Evolutionary conservation across 2,888 invertebrate genomes (phyloP).

Genomic region (Deilephila porcellus): DNA sequence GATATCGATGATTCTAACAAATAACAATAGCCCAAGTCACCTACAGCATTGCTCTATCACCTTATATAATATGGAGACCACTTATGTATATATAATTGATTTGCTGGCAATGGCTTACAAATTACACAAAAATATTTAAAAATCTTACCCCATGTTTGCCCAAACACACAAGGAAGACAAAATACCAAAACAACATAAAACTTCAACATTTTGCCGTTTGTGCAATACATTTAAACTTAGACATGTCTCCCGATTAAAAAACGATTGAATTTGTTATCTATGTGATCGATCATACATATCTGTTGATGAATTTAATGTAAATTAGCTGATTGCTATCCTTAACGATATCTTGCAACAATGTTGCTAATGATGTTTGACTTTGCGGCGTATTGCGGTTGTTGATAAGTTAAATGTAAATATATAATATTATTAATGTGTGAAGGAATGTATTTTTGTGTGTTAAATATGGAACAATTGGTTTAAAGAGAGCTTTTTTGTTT

Average conservation of each 20-base stretch:
- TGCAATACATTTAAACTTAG: background rate
- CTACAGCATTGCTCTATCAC: no score
- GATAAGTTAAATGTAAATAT: background rate
- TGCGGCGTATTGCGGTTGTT: background rate
- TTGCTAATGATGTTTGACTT: background rate
- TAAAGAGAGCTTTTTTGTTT: no score
- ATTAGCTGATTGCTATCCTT: background rate
- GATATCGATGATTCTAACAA: no score
- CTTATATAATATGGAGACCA: no score
- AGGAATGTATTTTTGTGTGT: no score
- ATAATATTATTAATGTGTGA: no score
- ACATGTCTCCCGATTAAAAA: slow-evolving; percentile 7
- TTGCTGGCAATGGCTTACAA: background rate
- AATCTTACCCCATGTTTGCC: background rate
- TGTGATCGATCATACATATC: background rate
- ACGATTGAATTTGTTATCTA: background rate
- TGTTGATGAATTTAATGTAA: background rate
- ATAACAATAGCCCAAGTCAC: no score
- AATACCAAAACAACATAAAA: background rate
- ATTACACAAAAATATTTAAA: background rate
- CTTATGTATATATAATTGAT: background rate
- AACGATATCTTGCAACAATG: background rate
- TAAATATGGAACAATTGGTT: no score
- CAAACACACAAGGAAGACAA: background rate
- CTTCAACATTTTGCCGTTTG: slow-evolving; percentile 1